Percentiles rank a stretch among this genome's conserved stretches.
phyloP scores from a whole-genome alignment of 2,113 vertebrate species.

The Scomber colias region DNA sequence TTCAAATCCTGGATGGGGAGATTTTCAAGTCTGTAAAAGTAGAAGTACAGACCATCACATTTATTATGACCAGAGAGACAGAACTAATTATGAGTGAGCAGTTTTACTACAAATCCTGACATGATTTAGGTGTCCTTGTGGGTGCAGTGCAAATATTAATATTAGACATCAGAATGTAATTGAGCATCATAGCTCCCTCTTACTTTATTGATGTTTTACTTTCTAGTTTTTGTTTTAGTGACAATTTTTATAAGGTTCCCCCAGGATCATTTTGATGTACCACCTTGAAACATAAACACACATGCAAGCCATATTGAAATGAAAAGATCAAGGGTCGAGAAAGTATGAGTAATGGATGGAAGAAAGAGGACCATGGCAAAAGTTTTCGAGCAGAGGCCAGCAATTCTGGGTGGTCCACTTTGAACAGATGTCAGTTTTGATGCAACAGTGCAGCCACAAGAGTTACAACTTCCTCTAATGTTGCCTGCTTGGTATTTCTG shows the following conservation, averaged over 20 bases:
- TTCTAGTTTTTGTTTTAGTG: not conserved
- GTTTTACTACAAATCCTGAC: conserved; percentile 37
- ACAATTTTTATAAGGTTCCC: not conserved
- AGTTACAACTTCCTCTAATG: conserved; percentile 57
- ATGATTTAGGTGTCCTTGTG: not conserved
- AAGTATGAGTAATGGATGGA: conserved; percentile 65
- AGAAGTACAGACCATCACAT: conserved; percentile 48
- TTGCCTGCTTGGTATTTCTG: conserved; percentile 62
- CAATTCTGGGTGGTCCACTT: conserved; percentile 71
- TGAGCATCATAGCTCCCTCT: not conserved
- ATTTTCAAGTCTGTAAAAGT: conserved; percentile 32
- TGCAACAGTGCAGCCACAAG: conserved; percentile 29
- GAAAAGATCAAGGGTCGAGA: conserved; percentile 50
- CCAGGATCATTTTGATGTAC: not conserved
- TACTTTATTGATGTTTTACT: not conserved
- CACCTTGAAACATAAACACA: conserved; percentile 36
- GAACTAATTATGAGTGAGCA: conserved; percentile 22
- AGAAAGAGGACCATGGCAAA: conserved; percentile 46
- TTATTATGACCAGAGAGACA: conserved; percentile 25
- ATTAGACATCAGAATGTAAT: not conserved
- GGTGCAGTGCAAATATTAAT: not conserved
- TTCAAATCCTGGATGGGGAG: conserved; percentile 16
- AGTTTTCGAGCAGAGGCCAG: conserved; percentile 9
- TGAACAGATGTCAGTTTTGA: conserved; percentile 61
- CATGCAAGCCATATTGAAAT: conserved; percentile 27